These are phyloP conservation scores for Prunella himalayana DNA, from an alignment of 2,113 vertebrate species.

Conservation along the genomic window DNA sequence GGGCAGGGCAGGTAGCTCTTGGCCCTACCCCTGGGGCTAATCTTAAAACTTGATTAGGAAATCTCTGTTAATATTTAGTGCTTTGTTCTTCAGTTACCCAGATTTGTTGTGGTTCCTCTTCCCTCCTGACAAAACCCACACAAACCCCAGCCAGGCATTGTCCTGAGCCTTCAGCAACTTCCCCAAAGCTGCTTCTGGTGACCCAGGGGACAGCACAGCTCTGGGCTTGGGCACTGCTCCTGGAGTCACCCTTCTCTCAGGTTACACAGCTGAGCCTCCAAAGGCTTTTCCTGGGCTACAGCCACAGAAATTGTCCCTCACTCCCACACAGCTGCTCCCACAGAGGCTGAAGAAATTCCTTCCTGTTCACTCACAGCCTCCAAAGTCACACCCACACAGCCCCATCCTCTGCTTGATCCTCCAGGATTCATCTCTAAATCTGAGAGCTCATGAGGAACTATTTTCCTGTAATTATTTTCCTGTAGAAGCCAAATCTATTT, in stretches of 20 bases:
- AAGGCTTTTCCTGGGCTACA: not conserved
- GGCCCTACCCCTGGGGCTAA: not conserved
- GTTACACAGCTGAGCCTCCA: not conserved
- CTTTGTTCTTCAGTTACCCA: not conserved
- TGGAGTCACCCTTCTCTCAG: not conserved
- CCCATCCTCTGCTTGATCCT: not conserved
- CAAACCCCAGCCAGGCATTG: not conserved
- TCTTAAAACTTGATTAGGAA: not conserved
- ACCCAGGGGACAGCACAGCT: not conserved
- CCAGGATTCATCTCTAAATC: not conserved
- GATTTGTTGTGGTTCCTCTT: not conserved
- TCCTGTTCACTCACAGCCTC: not conserved
- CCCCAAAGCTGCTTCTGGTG: not conserved
- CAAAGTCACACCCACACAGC: not conserved
- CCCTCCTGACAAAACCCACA: not conserved
- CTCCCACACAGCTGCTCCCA: not conserved
- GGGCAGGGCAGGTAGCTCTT: not conserved
- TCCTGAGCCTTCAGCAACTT: not conserved
- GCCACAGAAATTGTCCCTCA: not conserved
- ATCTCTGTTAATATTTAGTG: not conserved
- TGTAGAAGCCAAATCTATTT: not conserved
- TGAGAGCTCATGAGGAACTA: not conserved
- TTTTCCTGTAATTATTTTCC: constrained; percentile 27
- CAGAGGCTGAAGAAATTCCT: not conserved
- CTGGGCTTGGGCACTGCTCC: not conserved